phyloP scores from a whole-genome alignment of 1,140 invertebrate species.

The Trichonephila clavipes region DNA sequence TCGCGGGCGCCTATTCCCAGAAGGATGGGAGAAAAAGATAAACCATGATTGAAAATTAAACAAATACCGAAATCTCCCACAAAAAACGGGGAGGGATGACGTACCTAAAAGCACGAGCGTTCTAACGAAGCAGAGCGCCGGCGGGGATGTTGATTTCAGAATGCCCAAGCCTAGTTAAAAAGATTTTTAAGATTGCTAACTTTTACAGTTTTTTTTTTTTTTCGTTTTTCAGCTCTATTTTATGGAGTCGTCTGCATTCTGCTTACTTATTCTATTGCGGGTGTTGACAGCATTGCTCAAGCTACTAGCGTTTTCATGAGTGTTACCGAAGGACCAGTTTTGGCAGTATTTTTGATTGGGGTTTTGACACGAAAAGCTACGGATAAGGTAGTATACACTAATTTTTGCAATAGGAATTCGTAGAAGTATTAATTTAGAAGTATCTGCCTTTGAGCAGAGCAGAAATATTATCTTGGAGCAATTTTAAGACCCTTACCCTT shows the following conservation, averaged over 20 bases:
- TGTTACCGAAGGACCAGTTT: slow-evolving; percentile 39
- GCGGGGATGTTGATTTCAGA: too few species aligned
- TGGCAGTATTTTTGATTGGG: slow-evolving; percentile 40
- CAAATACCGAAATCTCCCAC: too few species aligned
- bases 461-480: background rate
- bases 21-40: too few species aligned
- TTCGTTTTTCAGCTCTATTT: slow-evolving; percentile 6
- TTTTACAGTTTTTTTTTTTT: background rate
- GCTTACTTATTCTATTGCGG: background rate
- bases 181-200: background rate
- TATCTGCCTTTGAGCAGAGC: background rate
- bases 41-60: too few species aligned
- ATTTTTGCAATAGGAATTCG: background rate
- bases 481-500: background rate
- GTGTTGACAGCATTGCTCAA: slow-evolving; percentile 5
- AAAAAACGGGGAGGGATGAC: too few species aligned
- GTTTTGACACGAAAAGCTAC: background rate
- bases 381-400: slow-evolving; percentile 28
- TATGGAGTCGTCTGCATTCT: slow-evolving; percentile 37
- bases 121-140: too few species aligned
- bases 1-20: too few species aligned
- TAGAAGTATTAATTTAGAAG: background rate
- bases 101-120: too few species aligned
- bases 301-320: background rate
- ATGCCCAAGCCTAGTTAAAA: too few species aligned